Evolutionary conservation across 2,113 vertebrate species (phyloP), one percentile per base, ranked within the genome.

Genomic region (Trogon surrucura): DNA sequence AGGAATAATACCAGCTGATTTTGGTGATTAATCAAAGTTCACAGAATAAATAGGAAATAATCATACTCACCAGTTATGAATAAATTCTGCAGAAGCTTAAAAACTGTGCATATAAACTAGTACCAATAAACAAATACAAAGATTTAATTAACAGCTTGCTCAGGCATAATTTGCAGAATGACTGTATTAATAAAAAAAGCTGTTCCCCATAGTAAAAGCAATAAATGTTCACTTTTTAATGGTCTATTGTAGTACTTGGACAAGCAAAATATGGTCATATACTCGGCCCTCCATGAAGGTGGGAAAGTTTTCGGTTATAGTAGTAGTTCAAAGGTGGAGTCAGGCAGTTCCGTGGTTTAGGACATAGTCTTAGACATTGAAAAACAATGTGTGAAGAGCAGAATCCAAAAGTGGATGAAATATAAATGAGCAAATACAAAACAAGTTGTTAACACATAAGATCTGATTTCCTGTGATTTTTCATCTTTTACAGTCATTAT

Each of bases 1-100:
- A 93, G 57, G 75, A 92, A 72, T 88, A 93, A 94, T 69, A 20
- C 25, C 50, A 66, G 81, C 38, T 91, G 83, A 94, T 94, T 95
- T 54, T 85, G 70, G 72, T 88, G 71, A 91, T 94, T 94, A 95
- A 77, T 94, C 81, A 80, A 70, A 89, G 30, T 54, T 26, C 60
- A 77, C 56, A 90, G 58, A 73, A 17, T 73, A 85, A 82, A 93
- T 50, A 89, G 27, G 50, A 94, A 93, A 77, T 88, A 91, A 94
- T 83, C 62, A 88, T 70, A 85, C 50, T 95, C 93, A 85, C 78
- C 89, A 89, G 47, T 82, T 93, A 61, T 69, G 66, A 91, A 89
- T 82, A 94, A 85, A 88, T 89, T 72, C 48, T 91, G 38, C 61
- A 57, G 56, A 26, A 93, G 15, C 41, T 84, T 92, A 89, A 93